phyloP scores from a whole-genome alignment of 1,140 invertebrate species.

The Drosophila sp. region DNA sequence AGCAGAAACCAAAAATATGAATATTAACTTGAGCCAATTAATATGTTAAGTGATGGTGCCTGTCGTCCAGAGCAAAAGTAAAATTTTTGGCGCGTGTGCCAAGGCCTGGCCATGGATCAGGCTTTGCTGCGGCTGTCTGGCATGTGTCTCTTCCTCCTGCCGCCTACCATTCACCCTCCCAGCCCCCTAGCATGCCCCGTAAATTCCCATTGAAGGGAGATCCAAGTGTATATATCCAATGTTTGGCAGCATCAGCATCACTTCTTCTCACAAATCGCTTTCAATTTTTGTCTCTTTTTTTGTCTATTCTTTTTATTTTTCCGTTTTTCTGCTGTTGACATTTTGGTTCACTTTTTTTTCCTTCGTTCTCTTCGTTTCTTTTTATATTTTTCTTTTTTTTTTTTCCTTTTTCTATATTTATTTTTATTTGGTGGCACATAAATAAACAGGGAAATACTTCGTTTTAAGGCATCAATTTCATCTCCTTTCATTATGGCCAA shows the following conservation, averaged over 20 bases:
- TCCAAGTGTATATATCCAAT: slow-evolving; percentile 3
- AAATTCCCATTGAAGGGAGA: slow-evolving; percentile 5
- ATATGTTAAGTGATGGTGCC: slow-evolving; percentile 72
- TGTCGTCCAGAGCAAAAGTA: slow-evolving; percentile 48
- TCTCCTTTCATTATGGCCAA: slow-evolving; percentile 31
- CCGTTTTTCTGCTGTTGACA: slow-evolving; percentile 10
- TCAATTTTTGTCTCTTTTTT: slow-evolving; percentile 13
- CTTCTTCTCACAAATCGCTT: slow-evolving; percentile 9
- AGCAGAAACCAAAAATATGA: slow-evolving; percentile 46
- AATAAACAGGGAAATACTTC: slow-evolving; percentile 69
- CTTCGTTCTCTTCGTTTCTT: slow-evolving; percentile 11
- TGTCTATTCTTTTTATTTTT: neutral
- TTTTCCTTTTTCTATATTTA: slow-evolving; percentile 62
- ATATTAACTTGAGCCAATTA: slow-evolving; percentile 77
- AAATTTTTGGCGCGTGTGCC: slow-evolving; percentile 68
- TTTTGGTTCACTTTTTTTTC: slow-evolving; percentile 10
- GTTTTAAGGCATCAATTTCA: slow-evolving; percentile 58
- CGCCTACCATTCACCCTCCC: slow-evolving; percentile 1
- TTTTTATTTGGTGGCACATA: slow-evolving; percentile 70
- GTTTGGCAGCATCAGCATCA: neutral
- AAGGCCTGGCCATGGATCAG: slow-evolving; percentile 61
- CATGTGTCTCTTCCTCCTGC: slow-evolving; percentile 50
- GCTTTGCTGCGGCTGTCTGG: slow-evolving; percentile 38
- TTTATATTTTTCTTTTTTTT: slow-evolving; percentile 13
- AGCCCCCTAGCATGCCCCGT: neutral